These are phyloP conservation scores for Myocastor coypus DNA, from an alignment of 2,113 vertebrate species.

Conservation along the genomic window DNA sequence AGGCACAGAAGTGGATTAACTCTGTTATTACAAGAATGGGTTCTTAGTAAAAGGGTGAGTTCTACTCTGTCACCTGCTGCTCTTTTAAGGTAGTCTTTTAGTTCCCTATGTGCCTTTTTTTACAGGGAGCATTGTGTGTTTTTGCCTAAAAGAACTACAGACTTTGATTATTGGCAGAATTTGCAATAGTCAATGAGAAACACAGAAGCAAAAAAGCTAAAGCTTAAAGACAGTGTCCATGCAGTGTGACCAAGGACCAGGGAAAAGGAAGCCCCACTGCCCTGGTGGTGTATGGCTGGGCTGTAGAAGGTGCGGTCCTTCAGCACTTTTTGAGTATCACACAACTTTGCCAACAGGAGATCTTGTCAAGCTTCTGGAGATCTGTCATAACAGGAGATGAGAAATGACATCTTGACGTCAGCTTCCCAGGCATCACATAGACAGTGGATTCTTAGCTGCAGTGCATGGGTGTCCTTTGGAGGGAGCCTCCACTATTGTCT, in stretches of 20 bases:
- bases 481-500: background rate
- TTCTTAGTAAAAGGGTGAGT: background rate
- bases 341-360: background rate
- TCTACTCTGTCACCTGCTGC: background rate
- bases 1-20: background rate
- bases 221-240: background rate
- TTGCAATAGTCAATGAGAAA: constrained; percentile 16
- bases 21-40: background rate
- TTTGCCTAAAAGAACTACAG: constrained; percentile 17
- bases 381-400: background rate
- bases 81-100: background rate
- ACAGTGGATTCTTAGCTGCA: background rate
- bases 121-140: background rate
- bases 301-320: background rate
- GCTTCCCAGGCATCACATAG: background rate
- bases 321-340: background rate
- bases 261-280: background rate
- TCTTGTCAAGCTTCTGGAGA: background rate
- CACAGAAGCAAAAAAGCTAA: constrained; percentile 13
- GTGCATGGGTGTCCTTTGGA: background rate
- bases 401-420: background rate
- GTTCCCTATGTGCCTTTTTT: background rate
- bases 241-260: background rate
- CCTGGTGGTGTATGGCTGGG: background rate
- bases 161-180: background rate